A percentile compares a stretch with the other conserved stretches of the same genome.
phyloP scores from a whole-genome alignment of 2,113 vertebrate species.

The Podarcis cretensis region DNA sequence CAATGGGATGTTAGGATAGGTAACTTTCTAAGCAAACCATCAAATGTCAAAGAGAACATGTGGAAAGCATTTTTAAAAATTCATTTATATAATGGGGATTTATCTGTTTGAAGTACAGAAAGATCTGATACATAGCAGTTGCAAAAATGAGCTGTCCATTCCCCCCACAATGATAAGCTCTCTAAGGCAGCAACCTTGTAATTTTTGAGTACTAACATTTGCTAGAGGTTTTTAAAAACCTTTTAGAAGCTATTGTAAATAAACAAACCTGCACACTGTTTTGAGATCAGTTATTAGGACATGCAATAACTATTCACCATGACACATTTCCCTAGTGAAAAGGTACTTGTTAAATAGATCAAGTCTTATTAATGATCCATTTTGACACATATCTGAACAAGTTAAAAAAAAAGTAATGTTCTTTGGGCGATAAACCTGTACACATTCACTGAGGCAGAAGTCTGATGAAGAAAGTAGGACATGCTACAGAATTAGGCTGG shows the following conservation, averaged over 20 bases:
- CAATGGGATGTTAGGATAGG: neutral
- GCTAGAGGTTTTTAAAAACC: neutral
- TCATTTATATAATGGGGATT: neutral
- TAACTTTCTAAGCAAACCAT: neutral
- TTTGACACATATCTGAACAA: neutral
- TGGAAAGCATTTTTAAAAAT: neutral
- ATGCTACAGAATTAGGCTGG: neutral
- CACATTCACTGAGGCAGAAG: neutral
- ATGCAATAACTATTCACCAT: neutral
- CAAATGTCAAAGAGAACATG: neutral
- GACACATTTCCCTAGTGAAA: neutral
- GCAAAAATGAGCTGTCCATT: neutral
- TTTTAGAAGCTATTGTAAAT: neutral
- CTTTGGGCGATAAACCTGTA: neutral
- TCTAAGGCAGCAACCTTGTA: neutral
- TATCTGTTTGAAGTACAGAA: neutral
- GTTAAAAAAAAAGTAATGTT: too few species aligned
- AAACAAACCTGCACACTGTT: neutral
- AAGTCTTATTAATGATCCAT: neutral
- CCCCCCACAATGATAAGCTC: neutral
- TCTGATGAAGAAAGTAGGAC: neutral
- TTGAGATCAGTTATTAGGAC: neutral
- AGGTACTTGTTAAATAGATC: neutral
- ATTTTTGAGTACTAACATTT: neutral
- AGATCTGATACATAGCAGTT: neutral